Evolutionary conservation across 2,888 invertebrate species (phyloP).

Genomic region (Ennomos fuscantarius): DNA sequence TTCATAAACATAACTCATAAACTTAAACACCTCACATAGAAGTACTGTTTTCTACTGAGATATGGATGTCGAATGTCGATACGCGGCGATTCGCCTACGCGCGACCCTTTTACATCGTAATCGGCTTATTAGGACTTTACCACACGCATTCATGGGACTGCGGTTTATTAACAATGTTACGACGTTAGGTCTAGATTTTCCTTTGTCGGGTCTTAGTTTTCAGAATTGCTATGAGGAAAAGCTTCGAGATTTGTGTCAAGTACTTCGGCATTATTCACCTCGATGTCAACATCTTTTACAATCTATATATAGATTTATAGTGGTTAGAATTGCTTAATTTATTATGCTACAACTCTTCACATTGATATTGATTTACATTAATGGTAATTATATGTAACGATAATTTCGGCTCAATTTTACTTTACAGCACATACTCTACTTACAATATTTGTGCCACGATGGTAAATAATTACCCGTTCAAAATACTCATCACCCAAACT

Average conservation of each 20-base stretch:
- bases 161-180: constrained; percentile 54
- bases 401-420: no score
- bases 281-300: constrained; percentile 12
- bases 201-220: constrained; percentile 39
- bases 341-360: not conserved
- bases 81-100: constrained; percentile 28
- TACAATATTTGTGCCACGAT: constrained; percentile 7
- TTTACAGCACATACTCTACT: not conserved
- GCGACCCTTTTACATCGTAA: constrained; percentile 70
- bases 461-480: constrained; percentile 9
- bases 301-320: constrained; percentile 11
- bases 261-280: constrained; percentile 14
- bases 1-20: constrained; percentile 2
- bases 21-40: not conserved
- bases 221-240: constrained; percentile 40
- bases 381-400: no score
- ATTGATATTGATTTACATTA: no score
- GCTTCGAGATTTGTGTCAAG: constrained; percentile 27
- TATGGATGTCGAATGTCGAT: constrained; percentile 22
- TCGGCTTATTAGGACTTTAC: constrained; percentile 79
- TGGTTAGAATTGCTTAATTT: constrained; percentile 4
- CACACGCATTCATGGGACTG: constrained; percentile 64
- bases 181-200: constrained; percentile 44
- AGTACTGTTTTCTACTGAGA: constrained; percentile 20
- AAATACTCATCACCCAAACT: constrained; percentile 28